Conservation (phyloP, 2,113 vertebrate genomes). For the Meriones unguiculatus region DNA sequence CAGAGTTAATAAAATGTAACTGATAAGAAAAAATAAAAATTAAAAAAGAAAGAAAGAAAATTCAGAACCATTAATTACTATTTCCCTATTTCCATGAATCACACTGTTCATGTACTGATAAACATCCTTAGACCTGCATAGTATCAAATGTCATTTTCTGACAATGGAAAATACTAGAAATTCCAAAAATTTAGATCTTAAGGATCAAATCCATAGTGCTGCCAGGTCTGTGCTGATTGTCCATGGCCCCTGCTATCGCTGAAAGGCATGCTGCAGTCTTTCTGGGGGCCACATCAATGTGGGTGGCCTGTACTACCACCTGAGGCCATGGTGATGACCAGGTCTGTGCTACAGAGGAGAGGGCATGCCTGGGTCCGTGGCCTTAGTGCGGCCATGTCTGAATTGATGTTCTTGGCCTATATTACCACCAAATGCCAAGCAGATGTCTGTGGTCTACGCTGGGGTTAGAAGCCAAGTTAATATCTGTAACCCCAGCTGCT, state of each 20-base stretch:
- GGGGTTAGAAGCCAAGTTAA: no score
- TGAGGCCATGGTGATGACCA: no score
- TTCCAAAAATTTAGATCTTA: background rate
- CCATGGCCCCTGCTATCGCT: accelerated
- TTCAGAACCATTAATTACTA: background rate
- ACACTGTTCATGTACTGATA: background rate
- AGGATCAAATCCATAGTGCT: background rate
- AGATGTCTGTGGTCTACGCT: no score
- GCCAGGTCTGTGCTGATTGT: background rate
- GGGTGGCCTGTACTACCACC: background rate
- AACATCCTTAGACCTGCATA: background rate
- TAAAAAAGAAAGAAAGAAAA: no score
- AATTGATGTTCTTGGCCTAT: no score
- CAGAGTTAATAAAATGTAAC: no score
- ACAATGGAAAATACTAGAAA: background rate
- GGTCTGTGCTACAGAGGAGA: no score
- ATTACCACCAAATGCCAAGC: no score
- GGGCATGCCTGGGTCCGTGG: no score
- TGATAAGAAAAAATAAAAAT: no score
- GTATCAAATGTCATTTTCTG: background rate
- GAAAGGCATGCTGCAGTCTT: background rate
- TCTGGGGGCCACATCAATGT: background rate
- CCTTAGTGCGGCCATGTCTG: no score
- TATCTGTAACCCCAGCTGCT: no score
- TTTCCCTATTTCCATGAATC: background rate